phyloP scores from a whole-genome alignment of 2,888 invertebrate genomes.

The Boloria euphrosyne region DNA sequence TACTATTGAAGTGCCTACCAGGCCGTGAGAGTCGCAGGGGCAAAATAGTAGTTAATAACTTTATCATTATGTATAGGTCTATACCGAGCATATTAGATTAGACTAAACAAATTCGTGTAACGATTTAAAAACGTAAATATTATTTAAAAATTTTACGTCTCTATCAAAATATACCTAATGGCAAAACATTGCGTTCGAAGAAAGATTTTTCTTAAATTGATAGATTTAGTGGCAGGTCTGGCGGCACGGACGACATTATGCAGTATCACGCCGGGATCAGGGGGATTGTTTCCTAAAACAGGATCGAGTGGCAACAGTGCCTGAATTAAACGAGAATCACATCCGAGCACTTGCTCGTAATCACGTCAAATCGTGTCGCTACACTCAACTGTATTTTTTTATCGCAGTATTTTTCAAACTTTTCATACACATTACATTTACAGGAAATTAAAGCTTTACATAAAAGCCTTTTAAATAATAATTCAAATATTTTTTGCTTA shows the following conservation, averaged over 20 bases:
- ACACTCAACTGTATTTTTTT: constrained; percentile 25
- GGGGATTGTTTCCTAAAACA: constrained; percentile 77
- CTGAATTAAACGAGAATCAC: constrained; percentile 64
- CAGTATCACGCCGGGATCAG: constrained; percentile 79
- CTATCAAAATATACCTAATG: constrained; percentile 22
- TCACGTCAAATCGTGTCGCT: constrained; percentile 38
- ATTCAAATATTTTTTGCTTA: no score
- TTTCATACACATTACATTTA: no score
- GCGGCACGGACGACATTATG: constrained; percentile 70
- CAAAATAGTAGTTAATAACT: no score
- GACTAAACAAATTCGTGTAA: no score
- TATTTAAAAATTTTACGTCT: constrained; percentile 4
- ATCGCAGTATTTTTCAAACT: not conserved
- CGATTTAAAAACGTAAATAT: not conserved
- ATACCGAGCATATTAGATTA: no score
- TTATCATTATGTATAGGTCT: no score
- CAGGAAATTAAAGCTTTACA: no score
- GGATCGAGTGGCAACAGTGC: constrained; percentile 65
- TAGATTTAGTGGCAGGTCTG: constrained; percentile 57
- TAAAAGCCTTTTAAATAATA: no score
- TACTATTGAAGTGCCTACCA: no score
- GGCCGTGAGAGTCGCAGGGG: no score
- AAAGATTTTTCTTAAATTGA: constrained; percentile 64
- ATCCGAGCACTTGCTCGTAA: constrained; percentile 42
- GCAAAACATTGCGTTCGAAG: constrained; percentile 36